phyloP scores from a whole-genome alignment of 2,797 vertebrate species.

The Sylvia borin region DNA sequence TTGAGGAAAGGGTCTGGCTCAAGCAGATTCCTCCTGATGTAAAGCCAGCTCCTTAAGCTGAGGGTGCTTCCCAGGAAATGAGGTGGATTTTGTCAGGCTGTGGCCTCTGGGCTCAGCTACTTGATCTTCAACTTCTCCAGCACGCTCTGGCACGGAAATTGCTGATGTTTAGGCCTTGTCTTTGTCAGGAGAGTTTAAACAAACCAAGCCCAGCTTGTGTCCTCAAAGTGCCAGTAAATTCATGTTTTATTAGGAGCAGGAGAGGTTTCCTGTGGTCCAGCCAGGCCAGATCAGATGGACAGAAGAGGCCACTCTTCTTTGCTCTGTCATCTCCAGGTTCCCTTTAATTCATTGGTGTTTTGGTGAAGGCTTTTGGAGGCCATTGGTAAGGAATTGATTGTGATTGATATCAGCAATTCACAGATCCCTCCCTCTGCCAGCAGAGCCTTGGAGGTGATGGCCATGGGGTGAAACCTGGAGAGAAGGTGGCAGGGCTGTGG shows the following conservation, averaged over 20 bases:
- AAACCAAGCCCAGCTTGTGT: background rate
- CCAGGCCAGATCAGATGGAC: background rate
- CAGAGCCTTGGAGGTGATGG: background rate
- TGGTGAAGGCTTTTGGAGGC: background rate
- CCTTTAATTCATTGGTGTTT: background rate
- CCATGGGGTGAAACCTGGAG: background rate
- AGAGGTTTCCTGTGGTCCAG: background rate
- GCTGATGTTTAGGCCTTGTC: background rate
- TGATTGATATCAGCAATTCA: background rate
- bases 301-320: background rate
- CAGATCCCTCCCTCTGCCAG: background rate
- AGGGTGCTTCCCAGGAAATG: background rate
- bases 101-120: background rate
- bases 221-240: background rate
- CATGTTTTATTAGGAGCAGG: background rate
- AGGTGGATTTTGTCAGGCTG: background rate
- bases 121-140: background rate
- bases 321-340: background rate
- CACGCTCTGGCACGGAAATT: background rate
- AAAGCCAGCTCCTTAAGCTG: background rate
- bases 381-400: background rate
- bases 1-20: background rate
- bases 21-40: background rate
- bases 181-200: background rate
- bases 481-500: rapidly evolving